A percentile compares a stretch with the other conserved stretches of the same genome.
phyloP scores from a whole-genome alignment of 2,113 vertebrate genomes.

The Nanorana parkeri region DNA sequence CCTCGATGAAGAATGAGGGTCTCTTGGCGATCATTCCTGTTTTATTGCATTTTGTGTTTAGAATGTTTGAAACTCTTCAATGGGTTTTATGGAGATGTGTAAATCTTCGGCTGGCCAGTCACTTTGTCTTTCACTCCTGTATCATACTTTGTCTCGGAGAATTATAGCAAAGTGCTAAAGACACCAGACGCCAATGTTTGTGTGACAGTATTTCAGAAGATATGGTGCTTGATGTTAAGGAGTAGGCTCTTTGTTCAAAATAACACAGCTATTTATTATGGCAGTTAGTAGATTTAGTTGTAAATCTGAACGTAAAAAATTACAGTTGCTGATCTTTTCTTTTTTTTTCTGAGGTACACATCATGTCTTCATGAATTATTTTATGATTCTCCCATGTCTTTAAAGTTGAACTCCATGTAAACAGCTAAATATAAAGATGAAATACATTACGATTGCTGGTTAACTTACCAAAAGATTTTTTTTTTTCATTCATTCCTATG shows the following conservation, averaged over 20 bases:
- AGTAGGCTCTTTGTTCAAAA: constrained; percentile 51
- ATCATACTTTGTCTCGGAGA: constrained; percentile 43
- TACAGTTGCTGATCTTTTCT: too few relatives aligned
- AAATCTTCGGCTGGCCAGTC: constrained; percentile 56
- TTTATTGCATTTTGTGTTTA: neutral
- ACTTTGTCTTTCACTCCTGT: constrained; percentile 21
- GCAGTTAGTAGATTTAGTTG: too few relatives aligned
- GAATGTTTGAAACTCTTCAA: constrained; percentile 57
- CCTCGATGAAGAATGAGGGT: neutral
- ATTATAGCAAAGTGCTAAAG: constrained; percentile 35
- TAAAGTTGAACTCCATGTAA: too few relatives aligned
- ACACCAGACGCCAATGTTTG: constrained; percentile 53
- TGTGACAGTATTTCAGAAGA: constrained; percentile 53
- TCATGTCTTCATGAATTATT: too few relatives aligned
- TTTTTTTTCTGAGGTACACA: too few relatives aligned
- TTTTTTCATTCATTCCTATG: too few relatives aligned
- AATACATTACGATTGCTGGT: too few relatives aligned
- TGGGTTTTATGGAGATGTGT: constrained; percentile 57
- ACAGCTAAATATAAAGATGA: too few relatives aligned
- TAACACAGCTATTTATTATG: constrained; percentile 18
- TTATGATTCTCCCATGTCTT: too few relatives aligned
- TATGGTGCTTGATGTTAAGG: constrained; percentile 55
- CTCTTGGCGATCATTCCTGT: constrained; percentile 47
- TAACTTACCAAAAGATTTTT: too few relatives aligned
- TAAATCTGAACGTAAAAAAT: too few relatives aligned